These are phyloP conservation scores for Mercenaria mercenaria DNA, from an alignment of 1,140 invertebrate species.

Conservation along the genomic window DNA sequence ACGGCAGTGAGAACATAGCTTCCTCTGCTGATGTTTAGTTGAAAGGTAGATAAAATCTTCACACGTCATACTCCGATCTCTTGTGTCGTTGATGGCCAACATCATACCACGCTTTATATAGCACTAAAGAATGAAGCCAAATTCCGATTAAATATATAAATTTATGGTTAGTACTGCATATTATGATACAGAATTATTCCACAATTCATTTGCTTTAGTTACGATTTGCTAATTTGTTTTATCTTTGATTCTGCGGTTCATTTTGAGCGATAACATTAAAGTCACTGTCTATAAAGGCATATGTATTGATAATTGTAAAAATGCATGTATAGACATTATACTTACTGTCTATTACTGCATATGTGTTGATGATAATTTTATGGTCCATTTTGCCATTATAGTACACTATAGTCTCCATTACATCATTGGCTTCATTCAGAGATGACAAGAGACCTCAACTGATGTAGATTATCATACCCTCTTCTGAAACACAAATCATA, in stretches of 20 bases:
- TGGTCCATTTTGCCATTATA: conserved; percentile 86
- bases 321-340: too few species aligned
- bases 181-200: too few species aligned
- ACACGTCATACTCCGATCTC: conserved; percentile 87
- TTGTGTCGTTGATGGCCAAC: conserved; percentile 88
- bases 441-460: conserved; percentile 90
- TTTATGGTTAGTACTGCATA: too few species aligned
- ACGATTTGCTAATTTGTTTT: too few species aligned
- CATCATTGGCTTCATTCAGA: conserved; percentile 88
- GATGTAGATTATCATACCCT: conserved; percentile 89
- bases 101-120: conserved; percentile 86
- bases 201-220: too few species aligned
- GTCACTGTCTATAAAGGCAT: conserved; percentile 89
- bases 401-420: conserved; percentile 88
- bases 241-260: too few species aligned
- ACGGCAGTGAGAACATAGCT: conserved; percentile 87
- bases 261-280: too few species aligned
- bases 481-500: too few species aligned
- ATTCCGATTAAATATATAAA: too few species aligned
- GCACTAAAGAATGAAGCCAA: too few species aligned
- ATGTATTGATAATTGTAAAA: conserved; percentile 90
- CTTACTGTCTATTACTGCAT: conserved; percentile 89
- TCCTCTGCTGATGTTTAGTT: conserved; percentile 78
- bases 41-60: conserved; percentile 87
- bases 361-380: conserved; percentile 90